Conservation (phyloP, 2,888 invertebrate genomes). For the Icerya purchasi region DNA sequence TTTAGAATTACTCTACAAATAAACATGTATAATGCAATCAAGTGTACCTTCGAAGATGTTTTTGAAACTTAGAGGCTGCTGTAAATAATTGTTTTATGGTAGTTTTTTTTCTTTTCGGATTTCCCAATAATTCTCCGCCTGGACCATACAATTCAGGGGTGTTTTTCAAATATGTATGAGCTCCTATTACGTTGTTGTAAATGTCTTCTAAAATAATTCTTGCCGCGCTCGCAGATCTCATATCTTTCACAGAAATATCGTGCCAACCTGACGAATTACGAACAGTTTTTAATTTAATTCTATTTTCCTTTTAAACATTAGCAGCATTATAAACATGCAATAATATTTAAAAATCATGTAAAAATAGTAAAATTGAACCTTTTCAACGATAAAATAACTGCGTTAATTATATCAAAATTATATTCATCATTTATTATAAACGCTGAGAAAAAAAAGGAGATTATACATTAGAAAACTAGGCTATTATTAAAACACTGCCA, state of each 20-base stretch:
- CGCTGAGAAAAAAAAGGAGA: too few species aligned
- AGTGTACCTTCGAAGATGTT: conserved; percentile 54
- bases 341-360: too few species aligned
- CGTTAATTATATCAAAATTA: too few species aligned
- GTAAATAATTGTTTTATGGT: conserved; percentile 86
- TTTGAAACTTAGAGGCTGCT: conserved; percentile 90
- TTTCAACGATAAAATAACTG: too few species aligned
- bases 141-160: conserved; percentile 28
- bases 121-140: conserved; percentile 28
- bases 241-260: conserved; percentile 35
- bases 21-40: not conserved
- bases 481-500: too few species aligned
- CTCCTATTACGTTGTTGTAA: conserved; percentile 44
- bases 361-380: too few species aligned
- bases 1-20: too few species aligned
- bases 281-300: too few species aligned
- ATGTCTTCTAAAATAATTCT: conserved; percentile 50
- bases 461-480: too few species aligned
- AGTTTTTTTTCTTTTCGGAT: conserved; percentile 54
- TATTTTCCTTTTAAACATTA: too few species aligned
- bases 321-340: too few species aligned
- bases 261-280: conserved; percentile 84
- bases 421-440: too few species aligned
- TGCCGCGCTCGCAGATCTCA: conserved; percentile 40
- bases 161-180: conserved; percentile 31